Evolutionary conservation across 2,888 invertebrate species (phyloP).

Genomic region (Acanthopleura granulata): DNA sequence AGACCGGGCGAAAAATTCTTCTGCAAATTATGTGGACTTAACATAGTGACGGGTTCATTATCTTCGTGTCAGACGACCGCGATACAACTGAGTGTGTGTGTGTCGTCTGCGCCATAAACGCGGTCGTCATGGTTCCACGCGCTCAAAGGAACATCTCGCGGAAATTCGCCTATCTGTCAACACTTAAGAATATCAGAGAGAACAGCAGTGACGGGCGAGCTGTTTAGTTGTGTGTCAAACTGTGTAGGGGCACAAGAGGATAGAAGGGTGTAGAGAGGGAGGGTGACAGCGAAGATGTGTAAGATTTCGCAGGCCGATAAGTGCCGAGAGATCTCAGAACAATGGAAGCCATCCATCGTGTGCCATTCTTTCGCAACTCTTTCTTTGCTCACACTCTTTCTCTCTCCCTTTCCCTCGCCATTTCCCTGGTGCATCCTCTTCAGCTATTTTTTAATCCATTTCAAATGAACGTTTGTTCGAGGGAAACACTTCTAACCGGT

Average conservation of each 20-base stretch:
- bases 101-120: not conserved
- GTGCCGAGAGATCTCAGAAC: not conserved
- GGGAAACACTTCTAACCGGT: not conserved
- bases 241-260: not conserved
- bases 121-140: slow-evolving; percentile 4
- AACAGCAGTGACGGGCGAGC: not conserved
- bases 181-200: not conserved
- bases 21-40: slow-evolving; percentile 6
- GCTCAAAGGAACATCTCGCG: not conserved
- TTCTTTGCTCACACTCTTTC: not conserved
- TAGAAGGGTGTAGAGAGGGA: too few species aligned
- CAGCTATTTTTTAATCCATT: slow-evolving; percentile 10
- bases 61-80: not conserved
- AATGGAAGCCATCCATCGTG: not conserved
- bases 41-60: not conserved
- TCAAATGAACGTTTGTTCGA: not conserved
- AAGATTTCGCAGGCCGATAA: not conserved
- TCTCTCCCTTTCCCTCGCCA: too few species aligned
- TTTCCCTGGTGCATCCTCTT: not conserved
- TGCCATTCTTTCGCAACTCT: not conserved
- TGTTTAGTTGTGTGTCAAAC: not conserved
- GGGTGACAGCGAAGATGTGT: not conserved
- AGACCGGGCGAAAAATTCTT: not conserved
- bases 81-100: not conserved
- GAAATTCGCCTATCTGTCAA: not conserved